Evolutionary conservation across 2,888 invertebrate genomes (phyloP).

Genomic region (Agrotis clavis): DNA sequence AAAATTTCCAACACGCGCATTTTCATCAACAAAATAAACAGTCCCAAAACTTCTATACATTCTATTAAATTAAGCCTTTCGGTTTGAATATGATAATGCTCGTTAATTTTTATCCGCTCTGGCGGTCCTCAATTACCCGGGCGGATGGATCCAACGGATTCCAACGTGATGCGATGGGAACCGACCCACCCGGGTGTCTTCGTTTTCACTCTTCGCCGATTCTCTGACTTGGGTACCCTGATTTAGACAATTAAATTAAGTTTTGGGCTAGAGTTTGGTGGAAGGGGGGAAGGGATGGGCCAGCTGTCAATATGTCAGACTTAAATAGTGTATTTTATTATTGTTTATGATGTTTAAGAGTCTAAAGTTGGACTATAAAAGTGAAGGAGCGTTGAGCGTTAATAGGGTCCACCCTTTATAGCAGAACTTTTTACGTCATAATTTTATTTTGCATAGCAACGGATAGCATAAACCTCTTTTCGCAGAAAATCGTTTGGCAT

Average conservation of each 20-base stretch:
- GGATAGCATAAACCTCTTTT: too few species aligned
- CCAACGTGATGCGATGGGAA: conserved; percentile 71
- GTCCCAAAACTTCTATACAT: conserved; percentile 57
- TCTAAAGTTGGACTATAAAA: background rate
- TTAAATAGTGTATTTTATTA: background rate
- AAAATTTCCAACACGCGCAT: conserved; percentile 33
- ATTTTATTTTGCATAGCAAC: too few species aligned
- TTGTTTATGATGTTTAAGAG: background rate
- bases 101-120: conserved; percentile 81
- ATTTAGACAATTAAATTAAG: conserved; percentile 67
- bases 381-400: too few species aligned
- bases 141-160: conserved; percentile 67
- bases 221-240: conserved; percentile 65
- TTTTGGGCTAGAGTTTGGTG: conserved; percentile 55
- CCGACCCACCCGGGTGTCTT: conserved; percentile 70
- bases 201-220: conserved; percentile 67
- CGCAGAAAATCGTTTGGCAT: too few species aligned
- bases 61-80: conserved; percentile 68
- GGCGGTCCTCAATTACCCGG: conserved; percentile 79
- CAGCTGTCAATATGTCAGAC: conserved; percentile 34
- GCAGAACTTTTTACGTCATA: too few species aligned
- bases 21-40: conserved; percentile 61
- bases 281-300: background rate
- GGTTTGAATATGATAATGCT: conserved; percentile 77
- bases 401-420: too few species aligned